Evolutionary conservation across 2,113 vertebrate species (phyloP).

Genomic region (Rhadina sibilatrix): DNA sequence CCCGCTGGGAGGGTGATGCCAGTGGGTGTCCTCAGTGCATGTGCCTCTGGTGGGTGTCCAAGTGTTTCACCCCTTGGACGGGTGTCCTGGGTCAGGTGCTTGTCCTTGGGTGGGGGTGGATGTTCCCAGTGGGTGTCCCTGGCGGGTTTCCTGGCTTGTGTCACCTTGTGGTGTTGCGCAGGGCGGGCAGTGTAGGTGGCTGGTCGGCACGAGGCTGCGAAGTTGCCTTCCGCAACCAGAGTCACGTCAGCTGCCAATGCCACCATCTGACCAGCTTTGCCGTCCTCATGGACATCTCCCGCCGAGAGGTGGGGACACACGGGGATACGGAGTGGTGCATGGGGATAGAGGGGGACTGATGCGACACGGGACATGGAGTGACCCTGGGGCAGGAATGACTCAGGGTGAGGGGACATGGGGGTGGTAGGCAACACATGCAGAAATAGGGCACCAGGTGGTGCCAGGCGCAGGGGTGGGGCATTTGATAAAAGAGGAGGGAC

Average conservation of each 20-base stretch:
- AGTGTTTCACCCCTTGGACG: background rate
- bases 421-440: background rate
- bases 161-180: background rate
- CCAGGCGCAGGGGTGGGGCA: background rate
- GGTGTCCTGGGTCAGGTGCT: background rate
- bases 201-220: slow-evolving; percentile 95
- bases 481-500: background rate
- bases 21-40: rapidly evolving
- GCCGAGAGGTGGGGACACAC: slow-evolving; percentile 78
- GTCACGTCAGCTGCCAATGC: slow-evolving; percentile 94
- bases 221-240: slow-evolving; percentile 88
- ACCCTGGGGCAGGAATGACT: background rate
- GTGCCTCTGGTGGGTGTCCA: background rate
- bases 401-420: background rate
- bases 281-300: slow-evolving; percentile 93
- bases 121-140: background rate
- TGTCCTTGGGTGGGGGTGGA: background rate
- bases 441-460: no score
- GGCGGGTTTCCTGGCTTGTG: rapidly evolving
- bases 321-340: background rate
- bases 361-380: background rate
- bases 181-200: slow-evolving; percentile 73
- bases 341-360: background rate
- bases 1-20: background rate
- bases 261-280: slow-evolving; percentile 95